Percentiles rank a stretch among this genome's conserved stretches.
phyloP scores from a whole-genome alignment of 2,888 invertebrate species.

The Lycophotia porphyrea region DNA sequence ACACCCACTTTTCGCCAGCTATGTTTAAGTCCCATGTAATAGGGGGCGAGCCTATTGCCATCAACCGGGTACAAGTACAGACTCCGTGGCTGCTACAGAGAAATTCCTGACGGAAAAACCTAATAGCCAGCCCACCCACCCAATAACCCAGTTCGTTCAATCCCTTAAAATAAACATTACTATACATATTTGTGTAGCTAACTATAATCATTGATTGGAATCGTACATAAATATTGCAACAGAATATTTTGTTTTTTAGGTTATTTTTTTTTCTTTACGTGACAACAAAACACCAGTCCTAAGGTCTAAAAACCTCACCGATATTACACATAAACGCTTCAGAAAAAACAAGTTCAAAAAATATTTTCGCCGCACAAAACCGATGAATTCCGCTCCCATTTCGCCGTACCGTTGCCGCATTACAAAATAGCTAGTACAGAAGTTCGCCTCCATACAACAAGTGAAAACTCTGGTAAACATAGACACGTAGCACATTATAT shows the following conservation, averaged over 20 bases:
- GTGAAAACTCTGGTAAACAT: too few relatives aligned
- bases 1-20: too few relatives aligned
- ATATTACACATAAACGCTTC: conserved; percentile 8
- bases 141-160: not conserved
- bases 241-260: not conserved
- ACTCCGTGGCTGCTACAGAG: too few relatives aligned
- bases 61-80: too few relatives aligned
- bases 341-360: not conserved
- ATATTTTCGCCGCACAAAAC: conserved; percentile 16
- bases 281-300: not conserved
- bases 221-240: not conserved
- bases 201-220: not conserved
- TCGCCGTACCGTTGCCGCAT: conserved; percentile 28
- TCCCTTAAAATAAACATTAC: too few relatives aligned
- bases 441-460: accelerated
- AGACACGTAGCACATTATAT: too few relatives aligned
- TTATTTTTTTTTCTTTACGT: not conserved
- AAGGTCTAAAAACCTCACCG: conserved; percentile 1
- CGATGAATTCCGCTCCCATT: conserved; percentile 37
- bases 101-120: too few relatives aligned
- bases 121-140: too few relatives aligned
- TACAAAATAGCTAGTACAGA: conserved; percentile 5
- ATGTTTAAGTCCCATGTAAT: too few relatives aligned
- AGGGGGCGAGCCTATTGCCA: too few relatives aligned
- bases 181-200: not conserved